Evolutionary conservation across 2,113 vertebrate genomes (phyloP), one percentile per base, ranked within the genome.

Genomic region (Mungos mungo): DNA sequence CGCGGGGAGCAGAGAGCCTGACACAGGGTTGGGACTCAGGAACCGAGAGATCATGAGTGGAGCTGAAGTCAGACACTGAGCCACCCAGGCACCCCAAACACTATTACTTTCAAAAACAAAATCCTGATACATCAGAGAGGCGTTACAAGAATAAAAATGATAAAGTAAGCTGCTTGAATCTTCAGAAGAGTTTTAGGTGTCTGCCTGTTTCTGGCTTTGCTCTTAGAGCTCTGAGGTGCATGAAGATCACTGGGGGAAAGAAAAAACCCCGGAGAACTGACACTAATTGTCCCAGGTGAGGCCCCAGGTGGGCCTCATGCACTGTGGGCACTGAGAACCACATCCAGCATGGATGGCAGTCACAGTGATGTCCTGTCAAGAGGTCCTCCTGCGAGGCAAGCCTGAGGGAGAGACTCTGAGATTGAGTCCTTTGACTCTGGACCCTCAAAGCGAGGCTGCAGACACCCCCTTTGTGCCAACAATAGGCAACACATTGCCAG

Each of bases 61-160:
- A 23, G 57, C 21, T 60, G 57, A 60, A 8, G 57, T 60, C 8
- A 3, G 21, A 60, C 57, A 21, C 57, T 60, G 21, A 60, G 57
- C 57, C 57, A 60, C 21, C 57, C 21, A 25, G 57, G 57, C 21
- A 8, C 57, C 57, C 57, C 21, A 23, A 76, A 76, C 8, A 82
- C 10, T 27, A 21, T 77, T 38, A 25, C 8, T 45, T 94, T 85
- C 25, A 74, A 93, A 88, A 74, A 45, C 2, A 76, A 88, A 90
- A 68, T 38, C 63, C 33, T 68, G 45, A 21, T 35, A 66, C 27
- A 15, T 25, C 41, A 31, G 18, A 69, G 54, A 96, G n/a, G 15
- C 15, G 8, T 63, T 86, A 25, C n/a, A 38, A 84, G 94, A 80
- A 12, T 76, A 33, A 81, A 80, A 74, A 45, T 54, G 74, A 69